Percentiles rank a stretch among this genome's conserved stretches.
Conservation (phyloP, 2,888 invertebrate genomes). For the Meloe dianella region DNA sequence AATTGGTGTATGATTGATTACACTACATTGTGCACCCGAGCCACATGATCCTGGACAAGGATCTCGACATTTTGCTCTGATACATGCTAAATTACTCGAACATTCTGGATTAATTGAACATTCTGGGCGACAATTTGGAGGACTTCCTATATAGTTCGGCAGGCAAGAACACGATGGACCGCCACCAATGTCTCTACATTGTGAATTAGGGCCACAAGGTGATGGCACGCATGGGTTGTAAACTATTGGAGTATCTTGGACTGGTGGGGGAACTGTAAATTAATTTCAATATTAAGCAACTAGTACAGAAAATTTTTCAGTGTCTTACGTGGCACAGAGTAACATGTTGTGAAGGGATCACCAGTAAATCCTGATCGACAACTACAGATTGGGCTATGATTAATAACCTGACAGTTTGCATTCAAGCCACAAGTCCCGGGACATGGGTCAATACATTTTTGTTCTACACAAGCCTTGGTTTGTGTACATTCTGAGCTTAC, state of each 20-base stretch:
- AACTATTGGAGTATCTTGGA: slow-evolving; percentile 31
- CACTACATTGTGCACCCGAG: slow-evolving; percentile 67
- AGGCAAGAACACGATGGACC: slow-evolving; percentile 64
- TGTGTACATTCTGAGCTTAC: slow-evolving; percentile 72
- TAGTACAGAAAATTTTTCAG: background rate
- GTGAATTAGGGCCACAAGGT: slow-evolving; percentile 66
- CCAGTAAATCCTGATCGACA: slow-evolving; percentile 65
- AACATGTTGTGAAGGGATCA: slow-evolving; percentile 66
- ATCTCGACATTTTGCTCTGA: slow-evolving; percentile 66
- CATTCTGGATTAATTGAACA: slow-evolving; percentile 65
- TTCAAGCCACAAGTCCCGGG: slow-evolving; percentile 69
- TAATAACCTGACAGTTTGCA: slow-evolving; percentile 65
- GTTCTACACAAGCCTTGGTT: slow-evolving; percentile 72
- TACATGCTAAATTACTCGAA: slow-evolving; percentile 62
- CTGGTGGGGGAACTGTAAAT: background rate
- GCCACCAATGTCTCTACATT: slow-evolving; percentile 62
- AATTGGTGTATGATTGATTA: slow-evolving; percentile 71
- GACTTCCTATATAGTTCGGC: slow-evolving; percentile 61
- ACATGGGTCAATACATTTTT: slow-evolving; percentile 77
- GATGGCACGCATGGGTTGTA: slow-evolving; percentile 64
- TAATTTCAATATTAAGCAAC: background rate
- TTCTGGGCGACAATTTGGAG: slow-evolving; percentile 65
- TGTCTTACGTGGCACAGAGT: slow-evolving; percentile 61
- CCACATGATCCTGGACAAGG: slow-evolving; percentile 72
- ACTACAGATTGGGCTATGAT: slow-evolving; percentile 68